Evolutionary conservation across 2,888 invertebrate genomes (phyloP).

Genomic region (Heliconius cydno): DNA sequence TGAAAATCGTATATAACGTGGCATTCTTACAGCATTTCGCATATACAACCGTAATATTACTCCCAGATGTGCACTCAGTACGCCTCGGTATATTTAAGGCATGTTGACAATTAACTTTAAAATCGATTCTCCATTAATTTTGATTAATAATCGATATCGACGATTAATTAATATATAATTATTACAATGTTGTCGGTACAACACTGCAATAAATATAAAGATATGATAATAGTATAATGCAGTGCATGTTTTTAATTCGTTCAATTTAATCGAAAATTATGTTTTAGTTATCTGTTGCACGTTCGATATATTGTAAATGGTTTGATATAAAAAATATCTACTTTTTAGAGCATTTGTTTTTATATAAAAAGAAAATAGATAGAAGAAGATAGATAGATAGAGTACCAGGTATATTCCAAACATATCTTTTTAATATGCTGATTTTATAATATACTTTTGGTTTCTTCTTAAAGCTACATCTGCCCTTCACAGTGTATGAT

Average conservation of each 20-base stretch:
- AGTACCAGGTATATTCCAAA: not conserved
- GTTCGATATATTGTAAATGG: no score
- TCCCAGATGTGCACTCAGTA: conserved; percentile 81
- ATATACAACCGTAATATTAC: conserved; percentile 63
- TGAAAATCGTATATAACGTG: conserved; percentile 42
- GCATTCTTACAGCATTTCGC: conserved; percentile 54
- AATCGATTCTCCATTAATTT: conserved; percentile 50
- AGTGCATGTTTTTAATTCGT: not conserved
- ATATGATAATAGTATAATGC: not conserved
- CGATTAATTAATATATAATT: conserved; percentile 18
- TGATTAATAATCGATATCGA: conserved; percentile 37
- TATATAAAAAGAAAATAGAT: no score
- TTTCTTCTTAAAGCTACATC: not conserved
- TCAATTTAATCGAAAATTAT: not conserved
- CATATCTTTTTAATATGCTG: not conserved
- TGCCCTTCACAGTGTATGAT: conserved; percentile 14
- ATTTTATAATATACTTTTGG: not conserved
- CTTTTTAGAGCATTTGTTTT: no score
- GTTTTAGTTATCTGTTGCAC: not conserved
- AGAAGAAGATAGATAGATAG: no score
- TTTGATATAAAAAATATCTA: no score
- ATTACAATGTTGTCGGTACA: conserved; percentile 11
- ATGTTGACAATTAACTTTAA: conserved; percentile 73
- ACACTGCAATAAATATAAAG: not conserved
- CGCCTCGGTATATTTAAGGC: conserved; percentile 73